phyloP scores from a whole-genome alignment of 1,140 invertebrate species.

The Drosophila fuyamai region DNA sequence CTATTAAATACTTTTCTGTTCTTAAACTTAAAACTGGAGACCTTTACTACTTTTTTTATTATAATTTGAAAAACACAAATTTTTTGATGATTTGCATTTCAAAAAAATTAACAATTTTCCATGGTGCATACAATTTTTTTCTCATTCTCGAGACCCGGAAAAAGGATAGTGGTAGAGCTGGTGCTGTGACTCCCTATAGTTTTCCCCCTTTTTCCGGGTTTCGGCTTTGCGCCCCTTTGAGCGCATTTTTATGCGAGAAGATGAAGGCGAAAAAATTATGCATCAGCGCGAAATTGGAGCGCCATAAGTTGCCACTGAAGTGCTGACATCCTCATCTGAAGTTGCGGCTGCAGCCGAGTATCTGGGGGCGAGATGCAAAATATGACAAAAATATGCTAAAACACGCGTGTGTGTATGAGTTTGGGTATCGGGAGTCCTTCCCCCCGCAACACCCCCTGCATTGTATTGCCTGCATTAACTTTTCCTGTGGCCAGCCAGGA shows the following conservation, averaged over 20 bases:
- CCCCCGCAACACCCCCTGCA: neutral
- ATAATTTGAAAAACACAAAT: no score
- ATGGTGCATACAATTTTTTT: conserved; percentile 1
- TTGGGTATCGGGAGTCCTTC: conserved; percentile 5
- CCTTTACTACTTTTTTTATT: no score
- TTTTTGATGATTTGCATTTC: no score
- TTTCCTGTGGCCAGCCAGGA: conserved; percentile 49
- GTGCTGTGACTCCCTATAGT: conserved; percentile 29
- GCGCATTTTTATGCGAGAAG: conserved; percentile 78
- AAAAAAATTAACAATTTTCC: neutral
- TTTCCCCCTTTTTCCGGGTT: conserved; percentile 57
- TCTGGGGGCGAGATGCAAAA: conserved; percentile 45
- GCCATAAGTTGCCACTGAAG: conserved; percentile 79
- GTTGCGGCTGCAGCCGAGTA: conserved; percentile 40
- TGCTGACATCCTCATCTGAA: conserved; percentile 66
- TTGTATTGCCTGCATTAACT: conserved; percentile 64
- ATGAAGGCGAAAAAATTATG: conserved; percentile 72
- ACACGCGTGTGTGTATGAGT: conserved; percentile 38
- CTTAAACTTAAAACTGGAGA: no score
- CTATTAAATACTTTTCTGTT: no score
- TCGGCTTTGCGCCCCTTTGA: conserved; percentile 73
- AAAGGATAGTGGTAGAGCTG: neutral
- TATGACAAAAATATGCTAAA: conserved; percentile 72
- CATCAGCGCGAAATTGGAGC: conserved; percentile 82
- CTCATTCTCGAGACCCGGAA: conserved; percentile 10